phyloP scores from a whole-genome alignment of 2,797 vertebrate genomes.

The Pogonophryne albipinna region DNA sequence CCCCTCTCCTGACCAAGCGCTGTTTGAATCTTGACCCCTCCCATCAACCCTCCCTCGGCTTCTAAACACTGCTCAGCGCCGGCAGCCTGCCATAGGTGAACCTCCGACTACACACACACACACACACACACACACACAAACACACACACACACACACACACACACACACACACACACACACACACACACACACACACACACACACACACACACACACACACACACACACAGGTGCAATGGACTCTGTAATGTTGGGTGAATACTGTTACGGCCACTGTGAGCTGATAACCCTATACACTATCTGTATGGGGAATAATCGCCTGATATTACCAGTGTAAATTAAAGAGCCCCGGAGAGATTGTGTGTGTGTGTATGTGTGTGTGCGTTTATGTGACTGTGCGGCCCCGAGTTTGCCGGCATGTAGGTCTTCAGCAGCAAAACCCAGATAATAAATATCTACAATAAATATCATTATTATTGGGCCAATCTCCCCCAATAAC shows the following conservation, averaged over 20 bases:
- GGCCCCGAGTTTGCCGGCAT: conserved; percentile 41
- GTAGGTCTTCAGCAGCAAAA: conserved; percentile 68
- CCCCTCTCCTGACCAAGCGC: conserved; percentile 73
- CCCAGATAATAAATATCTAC: conserved; percentile 89
- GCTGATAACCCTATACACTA: conserved; percentile 75
- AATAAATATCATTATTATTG: conserved; percentile 91
- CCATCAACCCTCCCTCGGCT: conserved; percentile 66
- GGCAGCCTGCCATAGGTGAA: conserved; percentile 61
- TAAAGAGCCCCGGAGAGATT: conserved; percentile 74
- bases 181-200: conserved; percentile 38
- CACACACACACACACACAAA: conserved; percentile 39
- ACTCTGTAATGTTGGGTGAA: conserved; percentile 73
- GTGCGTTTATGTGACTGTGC: conserved; percentile 28
- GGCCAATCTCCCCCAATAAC: conserved; percentile 86
- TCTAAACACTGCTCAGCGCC: conserved; percentile 71
- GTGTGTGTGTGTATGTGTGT: conserved; percentile 30
- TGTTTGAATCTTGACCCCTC: conserved; percentile 82
- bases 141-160: conserved; percentile 39
- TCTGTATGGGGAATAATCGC: conserved; percentile 78
- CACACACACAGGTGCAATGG: conserved; percentile 38
- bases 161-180: conserved; percentile 37
- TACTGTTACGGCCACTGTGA: conserved; percentile 47
- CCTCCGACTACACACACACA: conserved; percentile 43
- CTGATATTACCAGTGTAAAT: conserved; percentile 81
- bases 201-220: conserved; percentile 42